These are phyloP conservation scores for Marmota monax DNA, from an alignment of 2,113 vertebrate genomes.

Conservation along the genomic window DNA sequence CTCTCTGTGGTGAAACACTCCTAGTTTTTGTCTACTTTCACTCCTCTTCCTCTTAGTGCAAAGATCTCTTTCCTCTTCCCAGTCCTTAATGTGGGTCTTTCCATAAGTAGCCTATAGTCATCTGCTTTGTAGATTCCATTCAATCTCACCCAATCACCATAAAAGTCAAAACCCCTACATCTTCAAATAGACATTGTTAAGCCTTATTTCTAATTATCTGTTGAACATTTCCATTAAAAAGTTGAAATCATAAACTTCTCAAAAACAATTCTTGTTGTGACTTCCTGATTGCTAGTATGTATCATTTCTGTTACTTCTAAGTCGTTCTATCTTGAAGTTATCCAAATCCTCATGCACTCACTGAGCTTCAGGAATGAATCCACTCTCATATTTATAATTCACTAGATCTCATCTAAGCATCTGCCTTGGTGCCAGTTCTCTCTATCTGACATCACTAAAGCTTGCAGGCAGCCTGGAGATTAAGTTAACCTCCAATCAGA, in stretches of 20 bases:
- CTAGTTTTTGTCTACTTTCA: neutral
- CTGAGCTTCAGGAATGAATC: neutral
- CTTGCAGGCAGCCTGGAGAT: neutral
- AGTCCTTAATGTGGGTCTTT: neutral
- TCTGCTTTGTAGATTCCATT: neutral
- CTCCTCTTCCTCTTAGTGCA: neutral
- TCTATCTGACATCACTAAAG: neutral
- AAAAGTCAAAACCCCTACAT: neutral
- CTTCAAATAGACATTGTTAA: neutral
- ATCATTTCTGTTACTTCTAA: neutral
- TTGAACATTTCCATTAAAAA: neutral
- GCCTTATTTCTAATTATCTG: neutral
- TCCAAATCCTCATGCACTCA: neutral
- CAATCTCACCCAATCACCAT: neutral
- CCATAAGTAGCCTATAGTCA: neutral
- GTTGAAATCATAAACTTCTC: neutral
- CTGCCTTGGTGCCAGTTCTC: neutral
- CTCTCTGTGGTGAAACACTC: neutral
- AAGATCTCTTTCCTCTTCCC: neutral
- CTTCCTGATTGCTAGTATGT: neutral
- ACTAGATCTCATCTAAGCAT: accelerated
- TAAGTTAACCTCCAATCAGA: neutral
- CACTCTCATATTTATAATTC: neutral
- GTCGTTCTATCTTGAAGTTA: neutral
- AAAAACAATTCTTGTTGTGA: neutral